A percentile compares a stretch with the other conserved stretches of the same genome.
These are phyloP conservation scores for Bicyclus anynana DNA, from an alignment of 1,140 invertebrate species.

Conservation along the genomic window DNA sequence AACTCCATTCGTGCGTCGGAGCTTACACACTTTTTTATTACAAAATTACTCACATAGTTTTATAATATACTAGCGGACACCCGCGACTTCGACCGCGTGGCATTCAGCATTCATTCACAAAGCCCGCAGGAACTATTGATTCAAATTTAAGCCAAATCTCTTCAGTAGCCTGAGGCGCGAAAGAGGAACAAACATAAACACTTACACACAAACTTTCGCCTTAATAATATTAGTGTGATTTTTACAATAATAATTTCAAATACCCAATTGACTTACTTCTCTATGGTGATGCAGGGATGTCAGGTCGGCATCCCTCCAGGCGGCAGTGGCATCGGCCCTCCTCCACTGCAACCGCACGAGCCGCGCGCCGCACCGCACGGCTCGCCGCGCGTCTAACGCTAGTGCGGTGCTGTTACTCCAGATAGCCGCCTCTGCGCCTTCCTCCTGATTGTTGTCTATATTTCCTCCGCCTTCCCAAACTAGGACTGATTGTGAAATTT, in stretches of 20 bases:
- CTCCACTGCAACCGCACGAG: constrained; percentile 64
- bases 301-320: constrained; percentile 61
- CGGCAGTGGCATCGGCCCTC: constrained; percentile 34
- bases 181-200: no score
- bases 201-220: no score
- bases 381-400: constrained; percentile 55
- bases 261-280: constrained; percentile 37
- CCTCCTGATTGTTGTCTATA: constrained; percentile 30
- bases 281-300: constrained; percentile 63
- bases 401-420: constrained; percentile 66
- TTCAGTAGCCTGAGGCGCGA: no score
- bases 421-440: constrained; percentile 56
- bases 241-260: not conserved
- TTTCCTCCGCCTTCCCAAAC: constrained; percentile 68
- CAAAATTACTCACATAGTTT: no score
- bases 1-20: no score
- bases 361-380: constrained; percentile 58
- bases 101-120: no score
- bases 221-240: no score
- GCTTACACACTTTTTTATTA: no score
- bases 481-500: constrained; percentile 37
- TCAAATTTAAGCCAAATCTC: no score
- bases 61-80: no score
- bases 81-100: no score
- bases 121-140: no score